Base-by-base conservation (phyloP, 2,888 invertebrate species). In the Rutpela maculata region DNA sequence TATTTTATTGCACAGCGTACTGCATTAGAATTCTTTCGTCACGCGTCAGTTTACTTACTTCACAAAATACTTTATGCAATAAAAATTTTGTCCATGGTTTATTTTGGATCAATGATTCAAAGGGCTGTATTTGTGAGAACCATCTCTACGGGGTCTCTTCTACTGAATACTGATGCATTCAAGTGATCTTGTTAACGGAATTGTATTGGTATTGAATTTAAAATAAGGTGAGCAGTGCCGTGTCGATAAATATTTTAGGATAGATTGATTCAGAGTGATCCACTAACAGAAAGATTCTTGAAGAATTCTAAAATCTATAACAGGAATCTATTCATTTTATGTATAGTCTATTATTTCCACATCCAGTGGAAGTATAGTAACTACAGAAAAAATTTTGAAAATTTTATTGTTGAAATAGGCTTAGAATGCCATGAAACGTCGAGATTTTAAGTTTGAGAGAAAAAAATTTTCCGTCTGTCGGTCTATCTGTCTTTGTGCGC, bases 151-250 rank as follows among this genome's bases (percentile, higher is more conserved):
- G 18, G 31, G 10, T 31, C 31, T 50, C 69, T 59, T 18, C 57
- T 69, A 10, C 31, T 31, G 69, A 57, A 69, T 59, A 69, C 69
- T 59, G 69, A 69, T 69, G 59, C 69, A 57, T 55, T 69, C 18
- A 11, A 57, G 59, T 59, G 35, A 69, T 69, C 69, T 57, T 56
- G 69, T 69, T 69, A 69, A 59, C 17, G 69, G 57, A 69, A 69
- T 69, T 56, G 68, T 68, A 68, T 68, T 59, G 57, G 57, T 35
- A 69, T 57, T 69, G 69, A 69, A 69, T 69, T 59, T 69, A 17
- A 69, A 69, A 69, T 69, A 59, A 69, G 69, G 31, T 15, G 69
- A 69, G 50, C 56, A 68, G 55, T 55, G 55, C 31, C 50, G 67
- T 50, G 26, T 50, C 17, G 9, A 56, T 26, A 26, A 31, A 56